phyloP scores from a whole-genome alignment of 2,113 vertebrate genomes.

The Ranitomeya imitator region DNA sequence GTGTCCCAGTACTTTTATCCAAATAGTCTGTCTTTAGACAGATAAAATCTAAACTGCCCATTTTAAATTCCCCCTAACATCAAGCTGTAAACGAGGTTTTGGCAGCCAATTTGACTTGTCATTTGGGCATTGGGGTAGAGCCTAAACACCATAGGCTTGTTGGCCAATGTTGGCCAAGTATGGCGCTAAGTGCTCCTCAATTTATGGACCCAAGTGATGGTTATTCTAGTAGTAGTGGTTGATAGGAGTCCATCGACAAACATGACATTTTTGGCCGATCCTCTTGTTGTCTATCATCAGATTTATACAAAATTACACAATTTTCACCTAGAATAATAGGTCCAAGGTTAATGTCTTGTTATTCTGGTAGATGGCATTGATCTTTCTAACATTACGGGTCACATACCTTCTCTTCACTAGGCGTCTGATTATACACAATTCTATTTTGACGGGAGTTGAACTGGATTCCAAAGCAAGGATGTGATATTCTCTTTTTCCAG shows the following conservation, averaged over 20 bases:
- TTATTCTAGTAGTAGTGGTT: too few relatives aligned
- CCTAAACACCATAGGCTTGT: too few relatives aligned
- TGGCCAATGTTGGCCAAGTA: too few relatives aligned
- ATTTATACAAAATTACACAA: neutral
- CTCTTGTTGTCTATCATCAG: neutral
- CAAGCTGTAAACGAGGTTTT: too few relatives aligned
- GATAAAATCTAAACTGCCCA: too few relatives aligned
- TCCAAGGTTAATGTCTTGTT: neutral
- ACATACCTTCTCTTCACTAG: conserved; percentile 58
- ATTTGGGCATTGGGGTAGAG: neutral
- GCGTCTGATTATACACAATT: conserved; percentile 57
- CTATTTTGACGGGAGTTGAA: conserved; percentile 55
- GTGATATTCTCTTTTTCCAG: conserved; percentile 56
- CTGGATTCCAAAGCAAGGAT: conserved; percentile 56
- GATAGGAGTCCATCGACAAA: neutral
- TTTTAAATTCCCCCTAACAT: too few relatives aligned
- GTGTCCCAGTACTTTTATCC: too few relatives aligned
- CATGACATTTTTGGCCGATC: neutral
- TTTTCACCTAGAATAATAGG: neutral
- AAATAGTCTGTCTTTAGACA: too few relatives aligned
- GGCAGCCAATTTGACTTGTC: too few relatives aligned
- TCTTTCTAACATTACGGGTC: conserved; percentile 52
- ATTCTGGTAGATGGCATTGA: conserved; percentile 16
- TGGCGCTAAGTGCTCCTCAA: neutral
- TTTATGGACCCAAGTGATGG: neutral